Evolutionary conservation across 2,797 vertebrate species (phyloP), one percentile per base, ranked within the genome.

Genomic region (Anas acuta): DNA sequence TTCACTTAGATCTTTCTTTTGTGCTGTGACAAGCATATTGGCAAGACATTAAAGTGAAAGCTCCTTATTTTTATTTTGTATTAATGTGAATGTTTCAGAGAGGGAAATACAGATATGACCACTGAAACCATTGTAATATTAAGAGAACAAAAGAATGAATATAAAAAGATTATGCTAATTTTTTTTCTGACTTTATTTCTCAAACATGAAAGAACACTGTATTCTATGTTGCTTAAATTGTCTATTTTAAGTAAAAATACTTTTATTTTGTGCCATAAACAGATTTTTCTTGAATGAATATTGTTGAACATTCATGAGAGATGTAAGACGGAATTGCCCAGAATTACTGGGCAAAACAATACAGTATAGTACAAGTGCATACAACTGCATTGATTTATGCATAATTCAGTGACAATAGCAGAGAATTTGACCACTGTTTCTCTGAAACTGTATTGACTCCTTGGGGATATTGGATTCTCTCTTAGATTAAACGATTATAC

Each of bases 1-100:
- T 95, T 94, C 80, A 58, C 92, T 95, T 96, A 95, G 88, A 95
- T 96, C 90, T 95, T 96, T 87, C 32, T 93, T 67, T 74, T 71
- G 35, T 11, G 0, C 69, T 90, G 67, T 95, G 93, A 92, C 60
- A 93, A 94, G 57, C n/a, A 85, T 89, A 91, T 69, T 94, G 32
- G 53, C 9, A 61, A 90, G 82, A 87, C 37, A 92, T 78, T 84
- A 76, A 95, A 92, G 77, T 76, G 33, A 35, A 92, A 87, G 20
- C 4, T 78, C 41, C 41, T 87, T 90, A 49, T 72, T 93, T 93
- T 91, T 57, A 39, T 58, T 82, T 94, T 94, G 94, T 65, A n/a
- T 95, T 70, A n/a, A 57, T 56, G 6, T 43, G 60, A 92, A 93
- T 90, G 33, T 25, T 62, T 90, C 89, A 72, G 71, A 80, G 28